Evolutionary conservation across 1,140 invertebrate species (phyloP).

Genomic region (Pteromalus puparum): DNA sequence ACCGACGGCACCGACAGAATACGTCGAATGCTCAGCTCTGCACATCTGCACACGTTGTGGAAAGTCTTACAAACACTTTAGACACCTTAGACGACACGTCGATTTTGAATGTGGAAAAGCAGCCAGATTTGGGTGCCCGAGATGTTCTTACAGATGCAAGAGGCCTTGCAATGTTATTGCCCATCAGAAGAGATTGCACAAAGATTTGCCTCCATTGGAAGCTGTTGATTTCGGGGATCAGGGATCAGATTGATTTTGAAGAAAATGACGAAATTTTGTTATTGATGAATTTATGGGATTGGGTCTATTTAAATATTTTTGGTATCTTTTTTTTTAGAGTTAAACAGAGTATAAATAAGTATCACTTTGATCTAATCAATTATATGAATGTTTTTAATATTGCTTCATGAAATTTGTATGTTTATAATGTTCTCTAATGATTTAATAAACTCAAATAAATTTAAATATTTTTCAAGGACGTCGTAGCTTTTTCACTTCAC

Average conservation of each 20-base stretch:
- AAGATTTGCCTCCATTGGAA: background rate
- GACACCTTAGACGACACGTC: background rate
- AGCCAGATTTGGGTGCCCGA: background rate
- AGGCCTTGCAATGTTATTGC: conserved; percentile 53
- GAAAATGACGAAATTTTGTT: too few species aligned
- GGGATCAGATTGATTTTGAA: background rate
- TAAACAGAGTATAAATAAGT: too few species aligned
- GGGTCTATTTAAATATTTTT: too few species aligned
- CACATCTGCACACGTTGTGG: background rate
- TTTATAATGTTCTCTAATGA: too few species aligned
- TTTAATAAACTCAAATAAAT: too few species aligned
- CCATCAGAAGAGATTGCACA: conserved; percentile 66
- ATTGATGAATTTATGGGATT: too few species aligned
- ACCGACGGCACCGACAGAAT: background rate
- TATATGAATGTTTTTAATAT: too few species aligned
- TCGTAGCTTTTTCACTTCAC: too few species aligned
- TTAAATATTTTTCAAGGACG: too few species aligned
- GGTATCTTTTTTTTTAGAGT: too few species aligned
- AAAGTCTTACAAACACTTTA: background rate
- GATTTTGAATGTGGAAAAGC: background rate
- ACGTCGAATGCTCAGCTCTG: background rate
- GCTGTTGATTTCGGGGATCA: background rate
- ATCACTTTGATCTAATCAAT: too few species aligned
- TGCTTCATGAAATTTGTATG: too few species aligned
- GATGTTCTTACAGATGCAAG: background rate